These are phyloP conservation scores for Saccostrea cuccullata DNA, from an alignment of 1,140 invertebrate species.

Conservation along the genomic window DNA sequence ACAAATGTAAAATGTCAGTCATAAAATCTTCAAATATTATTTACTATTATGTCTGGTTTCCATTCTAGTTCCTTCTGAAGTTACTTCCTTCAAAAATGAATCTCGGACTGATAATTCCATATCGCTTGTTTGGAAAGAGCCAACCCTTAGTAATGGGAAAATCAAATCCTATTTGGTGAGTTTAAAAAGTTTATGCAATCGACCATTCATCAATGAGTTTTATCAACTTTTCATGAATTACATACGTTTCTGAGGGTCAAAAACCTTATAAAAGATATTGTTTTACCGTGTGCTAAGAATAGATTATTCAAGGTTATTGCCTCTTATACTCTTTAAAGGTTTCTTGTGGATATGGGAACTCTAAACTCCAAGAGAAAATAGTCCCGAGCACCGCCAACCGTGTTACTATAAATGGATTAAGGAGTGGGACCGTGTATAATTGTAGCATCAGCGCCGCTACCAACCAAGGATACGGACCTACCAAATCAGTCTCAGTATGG, in stretches of 20 bases:
- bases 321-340: not conserved
- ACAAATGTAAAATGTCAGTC: not conserved
- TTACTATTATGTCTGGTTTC: not conserved
- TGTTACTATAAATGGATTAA: slow-evolving; percentile 79
- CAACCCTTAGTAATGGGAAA: slow-evolving; percentile 57
- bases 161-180: slow-evolving; percentile 63
- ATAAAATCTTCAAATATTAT: not conserved
- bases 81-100: slow-evolving; percentile 61
- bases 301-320: not conserved
- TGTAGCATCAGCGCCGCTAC: slow-evolving; percentile 85
- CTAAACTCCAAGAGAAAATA: not conserved
- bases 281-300: not conserved
- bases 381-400: slow-evolving; percentile 32
- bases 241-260: not conserved
- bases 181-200: not conserved
- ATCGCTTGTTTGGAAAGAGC: slow-evolving; percentile 60
- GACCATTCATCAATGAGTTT: not conserved
- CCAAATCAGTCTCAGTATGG: slow-evolving; percentile 81
- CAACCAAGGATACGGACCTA: slow-evolving; percentile 82
- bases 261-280: not conserved
- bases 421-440: slow-evolving; percentile 86
- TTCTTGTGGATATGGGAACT: not conserved
- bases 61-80: slow-evolving; percentile 65
- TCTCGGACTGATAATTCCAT: slow-evolving; percentile 62
- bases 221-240: not conserved